phyloP scores from a whole-genome alignment of 2,797 vertebrate genomes.

The Carduelis carduelis region DNA sequence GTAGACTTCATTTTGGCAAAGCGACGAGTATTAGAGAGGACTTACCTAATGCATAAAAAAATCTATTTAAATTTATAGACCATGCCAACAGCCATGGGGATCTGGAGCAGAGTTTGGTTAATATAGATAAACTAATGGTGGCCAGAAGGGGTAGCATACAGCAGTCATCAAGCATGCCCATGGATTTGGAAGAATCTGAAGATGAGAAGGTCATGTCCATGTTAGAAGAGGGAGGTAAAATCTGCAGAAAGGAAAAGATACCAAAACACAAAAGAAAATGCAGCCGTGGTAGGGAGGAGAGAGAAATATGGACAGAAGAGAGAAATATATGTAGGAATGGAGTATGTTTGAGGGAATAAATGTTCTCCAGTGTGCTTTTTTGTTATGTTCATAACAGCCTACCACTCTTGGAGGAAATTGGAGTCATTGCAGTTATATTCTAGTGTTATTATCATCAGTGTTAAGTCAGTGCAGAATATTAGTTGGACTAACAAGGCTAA shows the following conservation, averaged over 20 bases:
- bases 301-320: neutral
- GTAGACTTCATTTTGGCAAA: constrained; percentile 35
- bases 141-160: constrained; percentile 11
- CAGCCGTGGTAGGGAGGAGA: neutral
- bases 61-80: neutral
- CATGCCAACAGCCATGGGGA: neutral
- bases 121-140: neutral
- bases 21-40: neutral
- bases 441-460: neutral
- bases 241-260: neutral
- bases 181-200: constrained; percentile 10
- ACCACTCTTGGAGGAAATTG: neutral
- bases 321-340: neutral
- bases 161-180: neutral
- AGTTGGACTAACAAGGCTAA: neutral
- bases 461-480: neutral
- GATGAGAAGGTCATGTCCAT: neutral
- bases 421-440: neutral
- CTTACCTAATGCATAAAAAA: neutral
- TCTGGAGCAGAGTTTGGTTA: neutral
- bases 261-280: neutral
- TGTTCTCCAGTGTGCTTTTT: neutral
- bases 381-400: neutral
- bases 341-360: neutral
- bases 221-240: neutral